Evolutionary conservation across 1,140 invertebrate species (phyloP).

Genomic region (Drosophila repleta): DNA sequence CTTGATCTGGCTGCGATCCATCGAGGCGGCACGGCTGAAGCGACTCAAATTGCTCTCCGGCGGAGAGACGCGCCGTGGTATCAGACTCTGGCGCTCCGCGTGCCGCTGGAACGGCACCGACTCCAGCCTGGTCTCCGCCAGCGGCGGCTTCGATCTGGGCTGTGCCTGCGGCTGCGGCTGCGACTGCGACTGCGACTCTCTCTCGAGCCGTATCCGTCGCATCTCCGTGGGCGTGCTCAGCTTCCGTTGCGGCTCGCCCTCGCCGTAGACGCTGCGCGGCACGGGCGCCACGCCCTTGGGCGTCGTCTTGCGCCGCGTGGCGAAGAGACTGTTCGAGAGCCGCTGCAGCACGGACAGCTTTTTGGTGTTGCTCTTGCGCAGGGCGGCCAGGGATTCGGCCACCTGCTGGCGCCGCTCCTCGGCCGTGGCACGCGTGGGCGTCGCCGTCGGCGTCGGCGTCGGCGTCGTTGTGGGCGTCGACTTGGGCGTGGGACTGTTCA

Average conservation of each 20-base stretch:
- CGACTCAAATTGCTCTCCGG: conserved; percentile 32
- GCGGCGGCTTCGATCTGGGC: background rate
- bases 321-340: conserved; percentile 70
- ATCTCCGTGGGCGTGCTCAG: conserved; percentile 36
- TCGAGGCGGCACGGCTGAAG: conserved; percentile 61
- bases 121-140: conserved; percentile 4
- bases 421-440: conserved; percentile 17
- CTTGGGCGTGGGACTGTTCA: conserved; percentile 17
- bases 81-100: conserved; percentile 66
- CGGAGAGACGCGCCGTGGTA: conserved; percentile 58
- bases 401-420: conserved; percentile 52
- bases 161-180: background rate
- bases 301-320: conserved; percentile 69
- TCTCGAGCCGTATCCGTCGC: conserved; percentile 70
- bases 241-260: conserved; percentile 19
- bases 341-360: conserved; percentile 78
- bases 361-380: conserved; percentile 63
- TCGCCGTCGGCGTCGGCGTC: conserved; percentile 11
- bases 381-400: conserved; percentile 46
- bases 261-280: conserved; percentile 33
- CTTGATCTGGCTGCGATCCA: conserved; percentile 71
- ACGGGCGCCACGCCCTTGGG: conserved; percentile 44
- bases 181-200: conserved; percentile 24
- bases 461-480: conserved; percentile 2
- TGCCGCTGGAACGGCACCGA: conserved; percentile 39